Percentiles rank a stretch among this genome's conserved stretches.
phyloP scores from a whole-genome alignment of 2,797 vertebrate species.

The Rhyacichthys aspro region DNA sequence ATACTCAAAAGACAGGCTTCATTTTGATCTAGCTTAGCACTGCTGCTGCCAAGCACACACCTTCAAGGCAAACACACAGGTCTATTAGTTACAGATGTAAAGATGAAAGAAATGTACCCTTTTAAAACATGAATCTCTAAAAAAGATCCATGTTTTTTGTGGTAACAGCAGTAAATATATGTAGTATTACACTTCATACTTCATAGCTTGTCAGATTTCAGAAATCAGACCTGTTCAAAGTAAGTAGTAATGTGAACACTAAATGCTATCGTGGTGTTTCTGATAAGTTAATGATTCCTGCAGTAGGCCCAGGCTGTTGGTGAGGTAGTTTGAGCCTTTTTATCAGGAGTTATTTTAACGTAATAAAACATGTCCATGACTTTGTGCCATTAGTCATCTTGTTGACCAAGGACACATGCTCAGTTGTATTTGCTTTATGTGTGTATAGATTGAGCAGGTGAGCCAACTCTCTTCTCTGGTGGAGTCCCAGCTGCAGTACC shows the following conservation, averaged over 20 bases:
- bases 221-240: too few species aligned
- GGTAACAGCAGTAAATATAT: background rate
- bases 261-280: too few species aligned
- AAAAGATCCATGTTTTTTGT: conserved; percentile 1
- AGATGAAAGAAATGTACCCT: too few species aligned
- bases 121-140: conserved; percentile 9
- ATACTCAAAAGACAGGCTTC: too few species aligned
- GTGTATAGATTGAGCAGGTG: conserved; percentile 92
- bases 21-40: background rate
- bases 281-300: too few species aligned
- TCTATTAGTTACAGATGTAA: conserved; percentile 8
- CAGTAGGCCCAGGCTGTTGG: background rate
- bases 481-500: conserved; percentile 96
- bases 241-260: too few species aligned
- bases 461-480: conserved; percentile 96
- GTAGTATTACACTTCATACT: background rate
- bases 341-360: background rate
- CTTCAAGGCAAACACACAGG: conserved; percentile 35
- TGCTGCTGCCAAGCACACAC: conserved; percentile 16
- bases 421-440: background rate
- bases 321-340: background rate
- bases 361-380: background rate
- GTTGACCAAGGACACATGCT: background rate
- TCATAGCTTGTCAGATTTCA: background rate
- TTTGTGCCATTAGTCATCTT: background rate